Percentiles rank a stretch among this genome's conserved stretches.
Evolutionary conservation across 2,888 invertebrate species (phyloP).

Genomic region (Embidobia sp.): DNA sequence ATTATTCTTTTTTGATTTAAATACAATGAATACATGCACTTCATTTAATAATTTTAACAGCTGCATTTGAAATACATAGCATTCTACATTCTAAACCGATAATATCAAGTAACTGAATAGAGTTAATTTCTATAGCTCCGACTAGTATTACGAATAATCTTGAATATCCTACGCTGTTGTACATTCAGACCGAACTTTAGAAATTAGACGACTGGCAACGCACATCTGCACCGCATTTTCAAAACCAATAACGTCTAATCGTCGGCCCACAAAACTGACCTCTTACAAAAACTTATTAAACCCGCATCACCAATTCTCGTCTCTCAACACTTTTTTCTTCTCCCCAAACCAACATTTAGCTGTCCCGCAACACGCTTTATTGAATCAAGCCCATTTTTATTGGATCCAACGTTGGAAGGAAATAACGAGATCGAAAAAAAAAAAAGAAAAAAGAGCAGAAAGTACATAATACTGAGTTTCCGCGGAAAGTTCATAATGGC

Average conservation of each 20-base stretch:
- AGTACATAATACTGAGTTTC: conserved; percentile 19
- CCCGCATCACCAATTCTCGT: conserved; percentile 24
- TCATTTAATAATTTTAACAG: too few relatives aligned
- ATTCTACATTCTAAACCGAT: too few relatives aligned
- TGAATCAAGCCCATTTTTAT: conserved; percentile 39
- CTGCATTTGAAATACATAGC: too few relatives aligned
- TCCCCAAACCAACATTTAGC: conserved; percentile 26
- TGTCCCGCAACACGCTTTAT: conserved; percentile 38
- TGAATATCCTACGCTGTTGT: not conserved
- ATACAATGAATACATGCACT: too few relatives aligned
- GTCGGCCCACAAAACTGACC: conserved; percentile 8
- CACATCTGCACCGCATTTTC: conserved; percentile 24
- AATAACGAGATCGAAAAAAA: conserved; percentile 17
- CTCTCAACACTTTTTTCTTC: conserved; percentile 23
- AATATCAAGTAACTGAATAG: conserved; percentile 19
- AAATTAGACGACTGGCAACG: conserved; percentile 33
- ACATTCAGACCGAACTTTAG: conserved; percentile 3
- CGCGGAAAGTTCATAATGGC: conserved; percentile 17
- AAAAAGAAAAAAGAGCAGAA: not conserved
- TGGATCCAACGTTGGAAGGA: conserved; percentile 8
- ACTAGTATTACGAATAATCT: conserved; percentile 37
- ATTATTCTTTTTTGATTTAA: too few relatives aligned
- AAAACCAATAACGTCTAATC: conserved; percentile 42
- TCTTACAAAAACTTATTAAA: conserved; percentile 41
- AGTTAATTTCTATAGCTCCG: conserved; percentile 21